Conservation (phyloP, 2,888 invertebrate genomes). For the Tillus elongatus region DNA sequence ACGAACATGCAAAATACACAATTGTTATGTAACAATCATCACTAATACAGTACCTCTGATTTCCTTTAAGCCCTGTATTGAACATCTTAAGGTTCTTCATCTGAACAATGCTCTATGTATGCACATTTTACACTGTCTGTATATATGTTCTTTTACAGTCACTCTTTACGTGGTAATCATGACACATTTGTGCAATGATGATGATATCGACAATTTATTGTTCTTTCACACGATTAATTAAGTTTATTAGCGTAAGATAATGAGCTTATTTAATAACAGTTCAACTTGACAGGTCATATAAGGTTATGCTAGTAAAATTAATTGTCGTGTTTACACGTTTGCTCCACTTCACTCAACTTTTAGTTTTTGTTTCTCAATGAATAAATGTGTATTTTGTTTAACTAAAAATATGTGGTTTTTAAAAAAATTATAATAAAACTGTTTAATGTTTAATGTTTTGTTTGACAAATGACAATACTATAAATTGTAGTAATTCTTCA, state of each 20-base stretch:
- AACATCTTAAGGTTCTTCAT: conserved; percentile 31
- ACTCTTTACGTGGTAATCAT: too few species aligned
- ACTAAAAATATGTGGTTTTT: too few species aligned
- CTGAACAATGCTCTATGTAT: background rate
- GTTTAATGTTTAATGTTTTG: too few species aligned
- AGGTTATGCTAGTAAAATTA: too few species aligned
- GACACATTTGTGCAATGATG: too few species aligned
- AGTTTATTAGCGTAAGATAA: conserved; percentile 26
- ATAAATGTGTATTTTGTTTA: too few species aligned
- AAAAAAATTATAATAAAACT: too few species aligned
- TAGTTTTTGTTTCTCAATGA: too few species aligned
- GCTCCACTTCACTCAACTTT: too few species aligned
- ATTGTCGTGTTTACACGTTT: too few species aligned
- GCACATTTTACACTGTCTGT: conserved; percentile 8
- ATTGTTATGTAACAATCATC: background rate
- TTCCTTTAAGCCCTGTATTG: conserved; percentile 33
- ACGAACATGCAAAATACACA: conserved; percentile 12
- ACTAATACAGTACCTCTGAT: conserved; percentile 24
- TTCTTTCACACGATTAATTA: background rate
- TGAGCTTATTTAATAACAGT: conserved; percentile 29
- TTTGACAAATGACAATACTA: too few species aligned
- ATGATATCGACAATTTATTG: conserved; percentile 17
- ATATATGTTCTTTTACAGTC: background rate
- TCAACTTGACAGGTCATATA: conserved; percentile 37
- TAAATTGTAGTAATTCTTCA: too few species aligned